Conservation (phyloP, 2,888 invertebrate genomes). For the Bedellia somnulentella region DNA sequence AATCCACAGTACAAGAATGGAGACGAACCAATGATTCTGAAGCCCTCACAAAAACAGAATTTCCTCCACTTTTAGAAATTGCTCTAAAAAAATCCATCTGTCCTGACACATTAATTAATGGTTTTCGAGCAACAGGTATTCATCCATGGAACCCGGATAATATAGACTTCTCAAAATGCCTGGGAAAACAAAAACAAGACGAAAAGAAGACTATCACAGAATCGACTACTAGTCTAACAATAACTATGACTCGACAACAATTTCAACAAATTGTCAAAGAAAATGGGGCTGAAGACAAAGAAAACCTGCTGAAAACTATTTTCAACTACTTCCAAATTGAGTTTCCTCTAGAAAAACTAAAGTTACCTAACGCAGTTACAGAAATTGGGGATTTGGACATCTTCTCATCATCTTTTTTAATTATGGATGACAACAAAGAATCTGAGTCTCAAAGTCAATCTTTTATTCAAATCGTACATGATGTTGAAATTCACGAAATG, state of each 20-base stretch:
- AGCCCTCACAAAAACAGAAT: background rate
- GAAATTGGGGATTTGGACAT: too few relatives aligned
- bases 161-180: background rate
- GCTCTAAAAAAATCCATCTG: background rate
- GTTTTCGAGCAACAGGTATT: background rate
- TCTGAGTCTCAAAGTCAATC: too few relatives aligned
- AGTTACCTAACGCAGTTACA: conserved; percentile 4
- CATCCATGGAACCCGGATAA: background rate
- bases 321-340: too few relatives aligned
- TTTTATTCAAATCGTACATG: too few relatives aligned
- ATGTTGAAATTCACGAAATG: too few relatives aligned
- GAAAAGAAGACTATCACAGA: conserved; percentile 1
- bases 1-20: background rate
- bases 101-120: background rate
- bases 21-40: background rate
- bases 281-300: background rate
- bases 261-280: background rate
- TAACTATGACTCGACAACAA: background rate
- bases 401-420: too few relatives aligned
- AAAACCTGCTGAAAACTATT: too few relatives aligned
- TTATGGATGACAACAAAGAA: too few relatives aligned
- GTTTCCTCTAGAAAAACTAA: conserved; percentile 1
- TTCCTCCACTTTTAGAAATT: too few relatives aligned
- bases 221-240: background rate
- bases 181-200: background rate